Base-by-base conservation (phyloP, 2,113 vertebrate species). In the Sitta europaea region DNA sequence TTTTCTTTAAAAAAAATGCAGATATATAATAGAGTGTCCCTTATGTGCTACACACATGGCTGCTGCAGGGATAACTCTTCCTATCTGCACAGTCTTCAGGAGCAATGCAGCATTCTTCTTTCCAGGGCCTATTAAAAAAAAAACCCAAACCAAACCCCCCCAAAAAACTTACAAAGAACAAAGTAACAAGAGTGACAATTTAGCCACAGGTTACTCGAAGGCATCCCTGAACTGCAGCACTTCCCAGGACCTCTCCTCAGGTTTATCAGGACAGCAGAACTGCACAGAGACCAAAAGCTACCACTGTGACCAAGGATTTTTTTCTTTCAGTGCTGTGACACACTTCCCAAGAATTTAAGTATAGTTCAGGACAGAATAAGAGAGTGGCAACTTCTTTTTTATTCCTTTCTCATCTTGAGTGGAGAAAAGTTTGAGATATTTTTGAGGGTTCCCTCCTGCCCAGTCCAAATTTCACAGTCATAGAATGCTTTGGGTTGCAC, bases 101-200 rank as follows among this genome's bases (percentile, higher is more conserved):
- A 85, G n/a, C 40, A 76, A 71, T 1, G 9, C 43, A 57, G 36
- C 14, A 3, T 88, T 73, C 74, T 85, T 40, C 23, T 68, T 91
- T 68, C 29, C 12, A 66, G 23, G 18, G 33, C 5, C 9, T 27
- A n/a, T n/a, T n/a, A n/a, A n/a, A n/a, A n/a, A n/a, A n/a, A n/a
- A n/a, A n/a, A n/a, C n/a, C n/a, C n/a, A n/a, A n/a, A n/a, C n/a
- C n/a, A n/a, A n/a, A n/a, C n/a, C n/a, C n/a, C n/a, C n/a, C n/a
- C n/a, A n/a, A n/a, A n/a, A n/a, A n/a, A n/a, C n/a, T n/a, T n/a
- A n/a, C 25, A 38, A 66, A 66, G 16, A 55, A 21, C 12, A 48
- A 53, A 71, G 43, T 59, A 71, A n/a, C 11, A 66, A 40, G 9
- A 0, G 0, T n/a, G 21, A 53, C 25, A 65, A 28, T 70, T 85